Evolutionary conservation across 2,113 vertebrate genomes (phyloP).

Genomic region (cattle (Bos taurus)): DNA sequence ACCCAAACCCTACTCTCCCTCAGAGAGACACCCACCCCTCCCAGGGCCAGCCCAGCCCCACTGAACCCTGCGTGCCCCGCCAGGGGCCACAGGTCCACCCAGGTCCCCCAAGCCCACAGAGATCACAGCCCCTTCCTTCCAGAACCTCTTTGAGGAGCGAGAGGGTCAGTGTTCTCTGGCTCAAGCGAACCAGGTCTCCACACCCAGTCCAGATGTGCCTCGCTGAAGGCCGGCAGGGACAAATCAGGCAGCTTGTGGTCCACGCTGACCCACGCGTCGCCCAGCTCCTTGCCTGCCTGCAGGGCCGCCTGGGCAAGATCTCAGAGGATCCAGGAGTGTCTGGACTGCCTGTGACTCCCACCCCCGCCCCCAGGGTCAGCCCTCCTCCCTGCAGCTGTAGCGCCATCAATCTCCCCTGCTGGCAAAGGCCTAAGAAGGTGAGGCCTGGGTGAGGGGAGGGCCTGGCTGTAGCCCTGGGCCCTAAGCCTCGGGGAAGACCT

Average conservation of each 20-base stretch:
- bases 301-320: not conserved
- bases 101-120: not conserved
- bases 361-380: not conserved
- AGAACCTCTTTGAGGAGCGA: no score
- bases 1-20: not conserved
- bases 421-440: not conserved
- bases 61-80: accelerated
- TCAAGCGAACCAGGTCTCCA: accelerated
- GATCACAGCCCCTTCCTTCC: not conserved
- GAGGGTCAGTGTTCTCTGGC: not conserved
- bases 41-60: not conserved
- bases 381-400: not conserved
- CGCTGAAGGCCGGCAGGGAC: no score
- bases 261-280: not conserved
- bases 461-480: not conserved
- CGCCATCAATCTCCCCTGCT: accelerated
- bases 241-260: not conserved
- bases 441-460: not conserved
- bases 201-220: not conserved
- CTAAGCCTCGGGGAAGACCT: not conserved
- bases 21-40: not conserved
- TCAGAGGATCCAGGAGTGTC: not conserved
- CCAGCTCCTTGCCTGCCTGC: not conserved
- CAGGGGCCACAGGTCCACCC: not conserved
- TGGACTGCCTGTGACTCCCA: not conserved